Conservation (phyloP, 1,140 invertebrate genomes). For the Hylaeus volcanicus region DNA sequence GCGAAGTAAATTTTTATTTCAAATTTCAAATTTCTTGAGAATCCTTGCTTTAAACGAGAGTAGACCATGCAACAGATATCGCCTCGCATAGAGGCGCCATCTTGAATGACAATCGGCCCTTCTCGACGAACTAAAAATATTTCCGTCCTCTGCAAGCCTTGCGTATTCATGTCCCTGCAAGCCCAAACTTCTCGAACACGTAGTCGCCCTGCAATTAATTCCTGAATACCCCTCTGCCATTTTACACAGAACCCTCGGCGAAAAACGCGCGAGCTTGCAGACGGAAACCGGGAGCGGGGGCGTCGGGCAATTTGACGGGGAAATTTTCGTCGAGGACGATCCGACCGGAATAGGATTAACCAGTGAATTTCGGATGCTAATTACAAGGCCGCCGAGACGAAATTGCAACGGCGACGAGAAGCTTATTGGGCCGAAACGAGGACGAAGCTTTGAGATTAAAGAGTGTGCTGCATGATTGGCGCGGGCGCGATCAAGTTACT, state of each 20-base stretch:
- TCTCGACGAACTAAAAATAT: too few species aligned
- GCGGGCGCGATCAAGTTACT: not conserved
- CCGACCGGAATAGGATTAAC: constrained; percentile 32
- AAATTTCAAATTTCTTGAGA: too few species aligned
- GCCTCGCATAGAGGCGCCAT: too few species aligned
- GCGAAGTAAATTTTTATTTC: too few species aligned
- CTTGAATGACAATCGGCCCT: too few species aligned
- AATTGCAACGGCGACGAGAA: not conserved
- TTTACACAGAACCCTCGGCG: not conserved
- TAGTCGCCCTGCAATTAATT: too few species aligned
- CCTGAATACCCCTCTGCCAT: too few species aligned
- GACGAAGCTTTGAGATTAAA: constrained; percentile 23
- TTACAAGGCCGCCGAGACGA: constrained; percentile 13
- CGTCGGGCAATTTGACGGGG: constrained; percentile 11
- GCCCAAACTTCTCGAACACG: too few species aligned
- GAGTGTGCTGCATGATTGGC: not conserved
- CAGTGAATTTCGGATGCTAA: constrained; percentile 39
- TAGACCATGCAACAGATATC: too few species aligned
- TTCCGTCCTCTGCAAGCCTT: too few species aligned
- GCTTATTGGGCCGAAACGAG: constrained; percentile 5
- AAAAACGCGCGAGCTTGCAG: not conserved
- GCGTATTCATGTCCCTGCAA: too few species aligned
- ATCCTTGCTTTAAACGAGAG: too few species aligned
- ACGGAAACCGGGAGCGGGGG: not conserved
- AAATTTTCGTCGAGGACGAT: constrained; percentile 23